A percentile compares a stretch with the other conserved stretches of the same genome.
Evolutionary conservation across 37 sponge, comb jelly and placozoan species (phyloP).

Genomic region (Oopsacas minuta): DNA sequence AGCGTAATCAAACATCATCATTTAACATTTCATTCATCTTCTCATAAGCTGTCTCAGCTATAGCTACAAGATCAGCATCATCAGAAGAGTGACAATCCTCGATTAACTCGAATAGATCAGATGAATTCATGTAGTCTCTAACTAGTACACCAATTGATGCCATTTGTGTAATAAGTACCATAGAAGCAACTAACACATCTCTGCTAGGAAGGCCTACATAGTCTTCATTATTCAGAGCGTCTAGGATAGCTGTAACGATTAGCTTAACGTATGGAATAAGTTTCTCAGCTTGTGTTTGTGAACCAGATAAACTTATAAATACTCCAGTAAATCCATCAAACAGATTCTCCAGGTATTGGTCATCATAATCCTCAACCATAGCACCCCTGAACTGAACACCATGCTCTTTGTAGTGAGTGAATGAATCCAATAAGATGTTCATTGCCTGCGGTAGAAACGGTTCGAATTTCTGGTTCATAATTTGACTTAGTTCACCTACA

Average conservation of each 20-base stretch:
- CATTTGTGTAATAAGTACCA: neutral
- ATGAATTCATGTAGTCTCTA: neutral
- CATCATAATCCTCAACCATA: constrained; percentile 14
- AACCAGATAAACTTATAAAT: neutral
- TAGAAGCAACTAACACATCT: constrained; percentile 8
- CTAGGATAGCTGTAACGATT: neutral
- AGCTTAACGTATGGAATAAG: neutral
- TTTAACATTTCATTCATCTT: neutral
- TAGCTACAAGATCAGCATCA: neutral
- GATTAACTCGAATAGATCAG: neutral
- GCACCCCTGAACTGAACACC: neutral
- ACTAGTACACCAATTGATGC: neutral
- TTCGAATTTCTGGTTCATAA: neutral
- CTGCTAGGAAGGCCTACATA: neutral
- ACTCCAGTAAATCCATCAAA: neutral
- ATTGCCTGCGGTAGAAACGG: neutral
- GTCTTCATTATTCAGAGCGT: neutral
- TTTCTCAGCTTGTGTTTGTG: neutral
- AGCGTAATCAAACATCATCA: neutral
- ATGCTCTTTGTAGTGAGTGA: neutral
- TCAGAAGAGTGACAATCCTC: neutral
- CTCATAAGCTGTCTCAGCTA: neutral
- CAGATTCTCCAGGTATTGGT: neutral
- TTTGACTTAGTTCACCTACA: neutral
- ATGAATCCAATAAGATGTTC: neutral